Conservation (phyloP, 2,888 invertebrate species). For the Drosophila picticornis region DNA sequence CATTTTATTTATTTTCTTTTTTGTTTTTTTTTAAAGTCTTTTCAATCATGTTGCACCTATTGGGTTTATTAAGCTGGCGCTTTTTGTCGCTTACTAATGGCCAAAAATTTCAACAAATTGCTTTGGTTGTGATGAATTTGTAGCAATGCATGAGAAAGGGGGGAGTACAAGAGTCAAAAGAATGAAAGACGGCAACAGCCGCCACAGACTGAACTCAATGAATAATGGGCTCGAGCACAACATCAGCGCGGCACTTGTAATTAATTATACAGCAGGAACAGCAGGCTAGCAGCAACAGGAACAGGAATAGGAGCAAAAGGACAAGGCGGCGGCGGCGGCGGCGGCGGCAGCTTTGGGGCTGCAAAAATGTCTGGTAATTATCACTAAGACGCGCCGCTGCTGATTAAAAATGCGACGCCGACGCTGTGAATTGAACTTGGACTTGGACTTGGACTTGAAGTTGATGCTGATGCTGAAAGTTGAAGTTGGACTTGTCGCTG, state of each 20-base stretch:
- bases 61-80: not conserved
- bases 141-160: constrained; percentile 12
- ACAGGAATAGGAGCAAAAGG: constrained; percentile 16
- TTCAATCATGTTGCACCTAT: not conserved
- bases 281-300: constrained; percentile 10
- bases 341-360: constrained; percentile 31
- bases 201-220: constrained; percentile 34
- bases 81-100: constrained; percentile 27
- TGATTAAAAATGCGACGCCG: constrained; percentile 82
- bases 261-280: constrained; percentile 62
- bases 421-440: constrained; percentile 18
- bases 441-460: not conserved
- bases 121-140: constrained; percentile 9
- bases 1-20: not conserved
- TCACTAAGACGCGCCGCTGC: constrained; percentile 74
- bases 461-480: not conserved
- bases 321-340: constrained; percentile 6
- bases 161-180: not conserved
- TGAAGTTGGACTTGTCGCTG: constrained; percentile 1
- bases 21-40: not conserved
- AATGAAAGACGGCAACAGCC: not conserved
- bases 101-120: constrained; percentile 32
- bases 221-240: constrained; percentile 63
- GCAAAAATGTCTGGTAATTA: constrained; percentile 76
- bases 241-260: constrained; percentile 59